phyloP scores from a whole-genome alignment of 1,140 invertebrate genomes.

The Mya arenaria region DNA sequence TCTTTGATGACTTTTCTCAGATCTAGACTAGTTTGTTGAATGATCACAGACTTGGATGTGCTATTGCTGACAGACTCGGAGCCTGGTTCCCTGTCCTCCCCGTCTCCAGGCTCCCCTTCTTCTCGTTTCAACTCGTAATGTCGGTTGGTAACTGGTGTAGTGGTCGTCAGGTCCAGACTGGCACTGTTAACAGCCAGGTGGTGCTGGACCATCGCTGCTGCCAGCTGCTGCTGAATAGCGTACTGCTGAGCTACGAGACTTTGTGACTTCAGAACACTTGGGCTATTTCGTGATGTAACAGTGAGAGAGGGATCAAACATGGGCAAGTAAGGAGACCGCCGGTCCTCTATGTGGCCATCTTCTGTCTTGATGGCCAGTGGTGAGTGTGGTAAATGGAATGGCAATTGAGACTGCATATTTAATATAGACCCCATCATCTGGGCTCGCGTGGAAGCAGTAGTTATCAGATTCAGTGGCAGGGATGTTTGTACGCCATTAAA shows the following conservation, averaged over 20 bases:
- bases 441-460: constrained; percentile 49
- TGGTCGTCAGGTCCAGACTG: constrained; percentile 13
- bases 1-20: constrained; percentile 69
- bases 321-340: constrained; percentile 44
- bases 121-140: neutral
- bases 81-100: constrained; percentile 7
- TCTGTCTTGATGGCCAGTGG: constrained; percentile 53
- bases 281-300: constrained; percentile 28
- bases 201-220: constrained; percentile 42
- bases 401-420: constrained; percentile 54
- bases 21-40: constrained; percentile 72
- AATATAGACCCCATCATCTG: constrained; percentile 40
- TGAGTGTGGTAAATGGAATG: constrained; percentile 49
- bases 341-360: constrained; percentile 39
- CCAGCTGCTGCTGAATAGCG: constrained; percentile 44
- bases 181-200: constrained; percentile 20
- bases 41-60: constrained; percentile 70
- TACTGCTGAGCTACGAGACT: constrained; percentile 39
- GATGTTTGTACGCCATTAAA: too few relatives aligned
- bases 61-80: constrained; percentile 10
- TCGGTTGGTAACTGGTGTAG: neutral
- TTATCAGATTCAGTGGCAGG: constrained; percentile 53
- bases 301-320: constrained; percentile 42
- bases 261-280: constrained; percentile 2
- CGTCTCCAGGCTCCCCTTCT: constrained; percentile 13